Evolutionary conservation across 2,888 invertebrate species (phyloP), one percentile per base, ranked within the genome.

Genomic region (Reticulitermes lucifugus): DNA sequence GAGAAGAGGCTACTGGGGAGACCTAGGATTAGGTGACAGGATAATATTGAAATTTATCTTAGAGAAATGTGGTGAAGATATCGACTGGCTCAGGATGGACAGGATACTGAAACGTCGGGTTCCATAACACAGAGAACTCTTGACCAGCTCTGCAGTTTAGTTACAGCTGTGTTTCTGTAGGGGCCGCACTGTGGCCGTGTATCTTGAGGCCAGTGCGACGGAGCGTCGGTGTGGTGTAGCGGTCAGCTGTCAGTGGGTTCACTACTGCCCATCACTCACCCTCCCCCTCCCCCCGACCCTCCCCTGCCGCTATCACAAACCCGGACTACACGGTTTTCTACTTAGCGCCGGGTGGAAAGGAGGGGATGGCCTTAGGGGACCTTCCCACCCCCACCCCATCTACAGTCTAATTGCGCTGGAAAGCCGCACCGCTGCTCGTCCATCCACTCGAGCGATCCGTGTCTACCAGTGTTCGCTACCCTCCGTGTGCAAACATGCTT

Each of bases 261-360:
- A 90, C 90, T 90, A 91, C 91, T 90, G 90, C 89, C 90, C 91
- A 91, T 91, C 91, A 91, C 91, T 91, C 91, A 91, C 90, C 88
- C 89, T 89, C 12, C 46, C 89, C n/a, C 81, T 89, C 12, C 46
- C 89, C n/a, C 84, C 82, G 6, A 4, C 6, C 46, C 89, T 35
- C 84, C 82, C 85, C 83, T 29, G 35, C 84, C 83, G 79, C 86
- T 85, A 83, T 85, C 83, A 84, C 86, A 81, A 85, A 90, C 90
- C 90, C 90, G 89, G 59, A 73, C 90, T 90, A 91, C 91, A 91
- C 89, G 91, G 90, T 91, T 91, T 91, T 91, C 90, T 91, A 91
- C 91, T 91, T 91, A 91, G 91, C 89, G 90, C 90, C 89, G 88
- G 89, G 89, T 89, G 89, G 88, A 89, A 89, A 60, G 83, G 65